phyloP scores from a whole-genome alignment of 2,797 vertebrate genomes.

The Etheostoma nigrum region DNA sequence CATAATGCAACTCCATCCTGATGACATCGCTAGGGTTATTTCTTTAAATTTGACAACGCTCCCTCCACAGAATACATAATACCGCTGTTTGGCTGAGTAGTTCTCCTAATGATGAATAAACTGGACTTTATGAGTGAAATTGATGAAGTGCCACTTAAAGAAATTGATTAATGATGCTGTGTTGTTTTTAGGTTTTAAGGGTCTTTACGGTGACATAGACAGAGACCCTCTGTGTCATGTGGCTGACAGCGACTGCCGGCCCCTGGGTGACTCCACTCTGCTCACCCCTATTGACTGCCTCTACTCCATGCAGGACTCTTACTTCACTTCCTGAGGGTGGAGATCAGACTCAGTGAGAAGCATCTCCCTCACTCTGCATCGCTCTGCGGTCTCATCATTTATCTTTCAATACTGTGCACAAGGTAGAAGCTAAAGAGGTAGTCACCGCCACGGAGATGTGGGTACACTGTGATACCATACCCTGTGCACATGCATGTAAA shows the following conservation, averaged over 20 bases:
- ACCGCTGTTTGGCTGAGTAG: neutral
- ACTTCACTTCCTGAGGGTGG: constrained; percentile 93
- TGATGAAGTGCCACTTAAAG: neutral
- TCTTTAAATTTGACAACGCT: neutral
- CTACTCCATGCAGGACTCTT: constrained; percentile 99
- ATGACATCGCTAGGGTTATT: neutral
- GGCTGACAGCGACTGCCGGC: constrained; percentile 89
- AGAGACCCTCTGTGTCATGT: constrained; percentile 90
- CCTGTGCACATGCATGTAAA: constrained; percentile 46
- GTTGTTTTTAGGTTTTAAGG: constrained; percentile 87
- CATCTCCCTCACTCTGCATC: neutral
- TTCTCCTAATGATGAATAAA: neutral
- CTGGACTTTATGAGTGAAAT: neutral
- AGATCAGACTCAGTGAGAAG: constrained; percentile 21
- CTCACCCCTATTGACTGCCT: constrained; percentile 97
- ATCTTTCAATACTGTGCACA: constrained; percentile 26
- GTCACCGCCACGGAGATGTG: constrained; percentile 19
- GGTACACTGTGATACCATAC: constrained; percentile 49
- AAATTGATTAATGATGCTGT: neutral
- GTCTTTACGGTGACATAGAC: constrained; percentile 90
- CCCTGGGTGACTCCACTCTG: constrained; percentile 86
- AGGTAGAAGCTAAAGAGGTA: constrained; percentile 12
- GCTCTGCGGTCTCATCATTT: constrained; percentile 17
- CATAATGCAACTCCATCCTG: neutral
- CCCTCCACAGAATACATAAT: neutral